Evolutionary conservation across 2,888 invertebrate species (phyloP), one percentile per base, ranked within the genome.

Genomic region (Rotaria macrura): DNA sequence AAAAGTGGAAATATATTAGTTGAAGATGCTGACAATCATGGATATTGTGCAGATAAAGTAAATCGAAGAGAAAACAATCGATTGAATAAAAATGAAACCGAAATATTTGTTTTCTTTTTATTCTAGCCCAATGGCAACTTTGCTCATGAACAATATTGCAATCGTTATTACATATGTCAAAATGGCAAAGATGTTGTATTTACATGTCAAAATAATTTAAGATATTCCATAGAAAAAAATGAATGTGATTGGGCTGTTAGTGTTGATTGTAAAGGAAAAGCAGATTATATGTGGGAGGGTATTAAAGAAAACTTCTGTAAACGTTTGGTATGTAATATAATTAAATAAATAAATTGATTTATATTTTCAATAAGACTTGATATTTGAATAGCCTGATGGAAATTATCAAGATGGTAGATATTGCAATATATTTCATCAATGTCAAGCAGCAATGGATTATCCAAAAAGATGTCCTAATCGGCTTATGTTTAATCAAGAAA

Each of bases 261-360:
- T 84, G 86, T 86, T 23, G 79, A 86, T 72, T 86, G 86, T 72
- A 47, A 49, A 43, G 86, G 85, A 6, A 86, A 86, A 83, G 55
- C 52, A 23, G 86, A 86, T 84, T 86, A 86, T 49, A 85, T 86
- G 85, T 86, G 86, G 86, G 86, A 86, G 47, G 86, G 86, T 12
- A 83, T 85, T 29, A 83, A 86, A 54, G 85, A 85, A 38, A 86
- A 54, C 25, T 86, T 86, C 83, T 86, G 86, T 79, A 85, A 85
- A 74, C 85, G 84, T 54, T 85, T 85, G 84, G 86, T 86, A 84
- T 6, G 85, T 40, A 29, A n/a, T n/a, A n/a, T n/a, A n/a, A n/a
- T n/a, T n/a, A n/a, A n/a, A 34, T 2, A 34, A 40, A 17, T 84
- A 9, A 38, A 40, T 43, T 38, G 38, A 47, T 84, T 52, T 84